Conservation (phyloP, 1,140 invertebrate genomes). For the Gyrodactylus bullatarudis region DNA sequence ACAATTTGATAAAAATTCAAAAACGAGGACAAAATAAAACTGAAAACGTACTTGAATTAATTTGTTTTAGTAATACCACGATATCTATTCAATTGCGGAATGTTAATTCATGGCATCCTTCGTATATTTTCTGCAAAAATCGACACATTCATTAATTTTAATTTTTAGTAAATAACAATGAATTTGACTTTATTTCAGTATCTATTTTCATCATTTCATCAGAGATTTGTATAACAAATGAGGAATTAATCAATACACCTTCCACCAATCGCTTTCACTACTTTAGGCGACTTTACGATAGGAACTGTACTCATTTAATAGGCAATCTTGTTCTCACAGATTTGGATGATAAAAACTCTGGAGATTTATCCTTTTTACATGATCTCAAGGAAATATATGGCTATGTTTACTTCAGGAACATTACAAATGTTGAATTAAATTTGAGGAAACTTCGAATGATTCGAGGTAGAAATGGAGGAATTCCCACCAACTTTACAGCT, state of each 20-base stretch:
- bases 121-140: too few relatives aligned
- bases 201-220: not conserved
- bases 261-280: not conserved
- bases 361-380: not conserved
- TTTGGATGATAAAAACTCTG: not conserved
- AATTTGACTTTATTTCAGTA: too few relatives aligned
- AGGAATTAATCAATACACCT: not conserved
- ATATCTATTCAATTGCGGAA: too few relatives aligned
- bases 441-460: not conserved
- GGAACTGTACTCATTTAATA: not conserved
- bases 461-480: not conserved
- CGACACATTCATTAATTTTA: too few relatives aligned
- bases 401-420: not conserved
- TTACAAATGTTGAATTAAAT: not conserved
- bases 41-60: too few relatives aligned
- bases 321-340: not conserved
- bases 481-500: not conserved
- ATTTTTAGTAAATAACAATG: too few relatives aligned
- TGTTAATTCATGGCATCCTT: too few relatives aligned
- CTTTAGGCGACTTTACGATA: not conserved
- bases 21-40: too few relatives aligned
- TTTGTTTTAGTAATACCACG: too few relatives aligned
- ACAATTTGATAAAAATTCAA: too few relatives aligned
- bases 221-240: not conserved
- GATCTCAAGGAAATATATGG: not conserved